These are phyloP conservation scores for Muschampia plurimacula DNA, from an alignment of 2,888 invertebrate species.

Conservation along the genomic window DNA sequence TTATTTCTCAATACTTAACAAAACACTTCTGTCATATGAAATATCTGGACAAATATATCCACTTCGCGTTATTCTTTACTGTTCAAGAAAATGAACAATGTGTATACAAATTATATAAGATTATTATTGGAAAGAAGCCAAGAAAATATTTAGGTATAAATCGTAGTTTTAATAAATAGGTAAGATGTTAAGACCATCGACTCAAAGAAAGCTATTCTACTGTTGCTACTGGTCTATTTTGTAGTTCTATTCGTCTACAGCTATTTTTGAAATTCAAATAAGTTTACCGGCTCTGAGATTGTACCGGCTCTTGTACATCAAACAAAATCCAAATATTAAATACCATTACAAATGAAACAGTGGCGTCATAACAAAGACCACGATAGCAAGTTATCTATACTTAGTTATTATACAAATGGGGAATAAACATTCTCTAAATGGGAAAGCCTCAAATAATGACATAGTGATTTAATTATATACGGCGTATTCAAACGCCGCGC, in stretches of 20 bases:
- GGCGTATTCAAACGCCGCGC: conserved; percentile 66
- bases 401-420: conserved; percentile 23
- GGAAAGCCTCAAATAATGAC: conserved; percentile 55
- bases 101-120: conserved; percentile 16
- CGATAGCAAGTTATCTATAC: conserved; percentile 10
- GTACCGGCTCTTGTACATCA: too few relatives aligned
- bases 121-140: conserved; percentile 17
- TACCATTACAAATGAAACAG: neutral
- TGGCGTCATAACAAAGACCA: conserved; percentile 13
- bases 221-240: too few relatives aligned
- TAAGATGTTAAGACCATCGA: neutral
- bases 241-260: neutral
- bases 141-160: conserved; percentile 12
- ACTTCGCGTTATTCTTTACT: neutral
- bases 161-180: neutral
- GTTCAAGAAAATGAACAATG: neutral
- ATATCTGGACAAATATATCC: neutral
- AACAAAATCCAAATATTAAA: neutral
- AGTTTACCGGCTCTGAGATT: neutral
- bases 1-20: too few relatives aligned
- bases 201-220: neutral
- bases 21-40: too few relatives aligned
- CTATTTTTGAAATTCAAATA: neutral
- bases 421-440: conserved; percentile 48
- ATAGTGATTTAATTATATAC: conserved; percentile 63